These are phyloP conservation scores for Ivindomyrus marchei DNA, from an alignment of 2,113 vertebrate species.

Conservation along the genomic window DNA sequence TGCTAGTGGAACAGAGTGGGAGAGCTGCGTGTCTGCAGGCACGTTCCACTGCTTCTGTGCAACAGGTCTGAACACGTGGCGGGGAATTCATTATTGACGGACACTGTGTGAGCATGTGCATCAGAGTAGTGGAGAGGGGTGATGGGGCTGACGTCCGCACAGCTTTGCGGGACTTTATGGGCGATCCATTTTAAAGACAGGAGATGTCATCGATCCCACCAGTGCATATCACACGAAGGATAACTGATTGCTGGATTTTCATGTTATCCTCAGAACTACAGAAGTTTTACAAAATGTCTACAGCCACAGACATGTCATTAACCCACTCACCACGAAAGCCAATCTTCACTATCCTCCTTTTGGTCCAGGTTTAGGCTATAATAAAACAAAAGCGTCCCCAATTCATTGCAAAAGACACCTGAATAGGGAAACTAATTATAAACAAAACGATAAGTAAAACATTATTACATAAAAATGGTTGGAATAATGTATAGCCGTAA, in stretches of 20 bases:
- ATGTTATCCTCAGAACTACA: neutral
- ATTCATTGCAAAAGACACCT: neutral
- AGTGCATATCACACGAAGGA: neutral
- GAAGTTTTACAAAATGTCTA: neutral
- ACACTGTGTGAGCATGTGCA: neutral
- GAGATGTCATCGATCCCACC: neutral
- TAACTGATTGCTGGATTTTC: neutral
- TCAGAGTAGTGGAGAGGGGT: neutral
- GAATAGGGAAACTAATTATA: neutral
- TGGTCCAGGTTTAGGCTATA: neutral
- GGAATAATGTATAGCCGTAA: neutral
- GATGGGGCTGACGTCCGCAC: neutral
- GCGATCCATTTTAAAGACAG: neutral
- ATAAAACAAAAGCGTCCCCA: neutral
- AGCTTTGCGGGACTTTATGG: neutral
- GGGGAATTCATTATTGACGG: neutral
- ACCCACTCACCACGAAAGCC: neutral
- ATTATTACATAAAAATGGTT: neutral
- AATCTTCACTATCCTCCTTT: neutral
- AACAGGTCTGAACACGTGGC: neutral
- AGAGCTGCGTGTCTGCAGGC: neutral
- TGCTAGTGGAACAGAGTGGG: neutral
- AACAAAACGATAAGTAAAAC: neutral
- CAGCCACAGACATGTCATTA: neutral
- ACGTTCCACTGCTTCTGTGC: neutral